A percentile compares a stretch with the other conserved stretches of the same genome.
Evolutionary conservation across 2,797 vertebrate genomes (phyloP).

Genomic region (Glyptemys insculpta): DNA sequence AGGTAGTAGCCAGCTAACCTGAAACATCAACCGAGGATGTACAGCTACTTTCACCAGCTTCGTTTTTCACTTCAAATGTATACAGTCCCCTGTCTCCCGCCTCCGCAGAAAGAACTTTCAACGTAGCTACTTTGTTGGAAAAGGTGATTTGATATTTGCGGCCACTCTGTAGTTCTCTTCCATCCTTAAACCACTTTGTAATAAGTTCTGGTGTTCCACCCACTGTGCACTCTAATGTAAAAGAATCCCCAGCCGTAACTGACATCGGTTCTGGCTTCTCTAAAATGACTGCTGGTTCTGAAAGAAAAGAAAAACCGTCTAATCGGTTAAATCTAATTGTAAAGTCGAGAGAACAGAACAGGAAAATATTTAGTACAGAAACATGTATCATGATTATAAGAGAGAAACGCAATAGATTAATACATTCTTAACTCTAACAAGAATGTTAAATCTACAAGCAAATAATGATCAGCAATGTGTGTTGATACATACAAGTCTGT

Average conservation of each 20-base stretch:
- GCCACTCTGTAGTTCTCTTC: slow-evolving; percentile 90
- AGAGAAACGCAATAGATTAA: neutral
- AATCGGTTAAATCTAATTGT: neutral
- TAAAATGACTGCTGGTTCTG: slow-evolving; percentile 96
- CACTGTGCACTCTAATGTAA: slow-evolving; percentile 92
- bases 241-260: slow-evolving; percentile 93
- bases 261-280: slow-evolving; percentile 95
- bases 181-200: slow-evolving; percentile 95
- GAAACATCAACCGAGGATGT: slow-evolving; percentile 93
- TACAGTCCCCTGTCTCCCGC: slow-evolving; percentile 93
- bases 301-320: slow-evolving; percentile 72
- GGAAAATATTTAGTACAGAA: slow-evolving; percentile 21
- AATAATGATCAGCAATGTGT: neutral
- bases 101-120: slow-evolving; percentile 93
- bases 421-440: neutral
- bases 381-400: neutral
- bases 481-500: neutral
- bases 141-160: slow-evolving; percentile 95
- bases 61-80: slow-evolving; percentile 94
- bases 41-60: slow-evolving; percentile 95
- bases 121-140: slow-evolving; percentile 89
- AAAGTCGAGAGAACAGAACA: neutral
- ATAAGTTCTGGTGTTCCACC: slow-evolving; percentile 94
- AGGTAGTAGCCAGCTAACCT: slow-evolving; percentile 84
- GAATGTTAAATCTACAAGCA: neutral